Evolutionary conservation across 2,113 vertebrate genomes (phyloP), one percentile per base, ranked within the genome.

Genomic region (Pyxicephalus adspersus): DNA sequence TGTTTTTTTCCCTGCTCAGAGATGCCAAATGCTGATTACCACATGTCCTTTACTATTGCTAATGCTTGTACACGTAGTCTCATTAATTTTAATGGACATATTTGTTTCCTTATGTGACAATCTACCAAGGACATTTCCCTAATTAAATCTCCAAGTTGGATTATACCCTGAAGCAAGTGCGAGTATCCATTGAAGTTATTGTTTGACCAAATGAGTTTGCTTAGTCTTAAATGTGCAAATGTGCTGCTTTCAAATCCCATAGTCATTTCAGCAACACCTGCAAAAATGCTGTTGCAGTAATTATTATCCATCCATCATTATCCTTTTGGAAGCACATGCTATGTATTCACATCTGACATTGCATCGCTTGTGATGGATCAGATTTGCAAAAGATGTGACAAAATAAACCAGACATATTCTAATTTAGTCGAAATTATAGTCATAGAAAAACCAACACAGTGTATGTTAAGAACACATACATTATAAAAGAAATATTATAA

Each of bases 31-130:
- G 26, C 26, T 58, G 28, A 31, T 73, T 73, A 73, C 70, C 26
- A 63, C 57, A 63, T 50, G 55, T 63, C 55, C 55, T 50, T 61
- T 20, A 19, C 22, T 63, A 76, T 76, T 76, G 58, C 22, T 76
- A 26, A 51, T 54, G n/a, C 26, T 66, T 55, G n/a, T 31, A 34
- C 52, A 34, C 20, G 13, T 57, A 66, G 23, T 19, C 64, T 77
- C 76, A 77, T 77, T 77, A 66, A 29, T 66, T 77, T 77, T 77
- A 65, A 77, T 76, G 51, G 76, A 77, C 64, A 67, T 52, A 65
- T 77, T 77, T 66, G 50, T 55, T 77, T 77, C 28, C 7, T 57
- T 64, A 64, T 52, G 28, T 65, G 61, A 77, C 64, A 57, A 66
- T 54, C 50, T 57, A 77, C 55, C 61, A 77, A 77, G 76, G 76